phyloP scores from a whole-genome alignment of 2,113 vertebrate species.

The Ochotona curzoniae region DNA sequence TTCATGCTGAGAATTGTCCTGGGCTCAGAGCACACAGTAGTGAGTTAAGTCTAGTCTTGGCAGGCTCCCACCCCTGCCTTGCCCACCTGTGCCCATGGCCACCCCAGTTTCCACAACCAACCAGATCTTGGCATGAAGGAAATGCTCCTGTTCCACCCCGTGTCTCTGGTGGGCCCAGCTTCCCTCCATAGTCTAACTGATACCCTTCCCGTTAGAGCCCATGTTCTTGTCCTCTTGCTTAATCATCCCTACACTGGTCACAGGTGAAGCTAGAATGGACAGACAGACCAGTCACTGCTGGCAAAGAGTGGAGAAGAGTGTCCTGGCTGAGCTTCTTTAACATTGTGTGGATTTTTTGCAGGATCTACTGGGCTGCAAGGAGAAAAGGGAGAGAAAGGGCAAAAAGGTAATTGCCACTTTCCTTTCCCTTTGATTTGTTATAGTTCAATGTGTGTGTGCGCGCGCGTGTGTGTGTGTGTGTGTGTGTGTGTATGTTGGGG shows the following conservation, averaged over 20 bases:
- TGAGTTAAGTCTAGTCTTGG: background rate
- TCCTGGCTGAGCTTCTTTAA: background rate
- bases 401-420: conserved; percentile 65
- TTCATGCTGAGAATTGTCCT: background rate
- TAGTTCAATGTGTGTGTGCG: background rate
- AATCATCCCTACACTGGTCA: background rate
- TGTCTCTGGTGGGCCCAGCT: background rate
- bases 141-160: no score
- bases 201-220: background rate
- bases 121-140: background rate
- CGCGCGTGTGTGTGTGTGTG: background rate
- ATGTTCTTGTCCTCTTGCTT: background rate
- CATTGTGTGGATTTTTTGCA: conserved; percentile 67
- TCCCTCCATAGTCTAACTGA: background rate
- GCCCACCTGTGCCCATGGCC: no score
- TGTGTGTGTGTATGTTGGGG: no score
- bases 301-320: background rate
- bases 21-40: background rate
- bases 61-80: rapidly evolving
- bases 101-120: background rate
- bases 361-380: conserved; percentile 69
- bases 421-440: background rate
- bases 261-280: background rate
- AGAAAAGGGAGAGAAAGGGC: conserved; percentile 80
- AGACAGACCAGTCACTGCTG: background rate